Percentiles rank a stretch among this genome's conserved stretches.
Conservation (phyloP, 2,888 invertebrate genomes). For the Ephialtes manifestator region DNA sequence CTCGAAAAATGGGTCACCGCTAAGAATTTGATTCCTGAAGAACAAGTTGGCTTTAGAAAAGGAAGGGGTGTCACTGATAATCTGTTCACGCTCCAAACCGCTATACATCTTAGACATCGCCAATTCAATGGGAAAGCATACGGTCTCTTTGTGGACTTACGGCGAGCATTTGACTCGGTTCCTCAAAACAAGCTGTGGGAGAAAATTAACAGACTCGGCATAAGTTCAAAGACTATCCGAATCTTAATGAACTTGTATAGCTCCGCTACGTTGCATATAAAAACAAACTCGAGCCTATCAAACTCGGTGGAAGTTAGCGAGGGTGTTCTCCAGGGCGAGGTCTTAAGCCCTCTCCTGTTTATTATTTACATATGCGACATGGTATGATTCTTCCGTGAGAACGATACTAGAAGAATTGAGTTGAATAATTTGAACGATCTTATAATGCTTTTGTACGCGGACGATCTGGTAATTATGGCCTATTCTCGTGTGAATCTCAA, state of each 20-base stretch:
- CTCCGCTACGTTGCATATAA: constrained; percentile 27
- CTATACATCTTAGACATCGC: constrained; percentile 51
- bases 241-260: constrained; percentile 47
- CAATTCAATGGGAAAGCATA: constrained; percentile 53
- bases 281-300: constrained; percentile 13
- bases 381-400: constrained; percentile 36
- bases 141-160: constrained; percentile 68
- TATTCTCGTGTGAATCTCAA: constrained; percentile 49
- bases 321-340: constrained; percentile 61
- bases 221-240: constrained; percentile 69
- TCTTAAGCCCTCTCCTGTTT: constrained; percentile 37
- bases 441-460: constrained; percentile 49
- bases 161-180: constrained; percentile 66
- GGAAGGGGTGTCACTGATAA: constrained; percentile 61
- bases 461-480: constrained; percentile 15
- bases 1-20: constrained; percentile 57
- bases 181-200: constrained; percentile 64
- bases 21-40: constrained; percentile 56
- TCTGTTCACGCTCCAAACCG: constrained; percentile 63
- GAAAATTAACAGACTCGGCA: constrained; percentile 53
- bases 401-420: constrained; percentile 48
- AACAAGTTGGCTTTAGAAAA: constrained; percentile 65
- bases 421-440: constrained; percentile 46
- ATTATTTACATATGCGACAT: constrained; percentile 64
- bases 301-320: constrained; percentile 36